phyloP scores from a whole-genome alignment of 2,113 vertebrate genomes.

The Harpagus bidentatus region DNA sequence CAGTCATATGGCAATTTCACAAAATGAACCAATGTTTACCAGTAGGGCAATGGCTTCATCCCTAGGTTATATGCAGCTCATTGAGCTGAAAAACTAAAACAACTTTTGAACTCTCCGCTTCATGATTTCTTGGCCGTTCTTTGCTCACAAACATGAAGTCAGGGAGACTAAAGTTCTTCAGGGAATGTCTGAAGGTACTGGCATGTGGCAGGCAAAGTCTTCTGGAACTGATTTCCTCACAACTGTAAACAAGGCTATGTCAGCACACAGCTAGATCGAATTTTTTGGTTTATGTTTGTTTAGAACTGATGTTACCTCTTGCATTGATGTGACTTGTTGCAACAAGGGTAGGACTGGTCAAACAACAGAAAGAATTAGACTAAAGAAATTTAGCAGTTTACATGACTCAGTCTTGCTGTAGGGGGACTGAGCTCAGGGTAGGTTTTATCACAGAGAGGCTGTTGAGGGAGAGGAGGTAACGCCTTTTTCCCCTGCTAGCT shows the following conservation, averaged over 20 bases:
- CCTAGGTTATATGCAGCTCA: background rate
- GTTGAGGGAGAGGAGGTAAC: background rate
- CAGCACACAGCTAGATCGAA: background rate
- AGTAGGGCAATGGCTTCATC: background rate
- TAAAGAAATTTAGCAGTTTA: background rate
- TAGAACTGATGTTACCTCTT: background rate
- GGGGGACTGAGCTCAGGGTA: background rate
- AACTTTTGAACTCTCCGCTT: background rate
- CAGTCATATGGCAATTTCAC: background rate
- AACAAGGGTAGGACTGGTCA: background rate
- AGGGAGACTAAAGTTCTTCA: background rate
- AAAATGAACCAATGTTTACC: background rate
- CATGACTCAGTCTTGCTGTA: background rate
- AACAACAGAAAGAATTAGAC: background rate
- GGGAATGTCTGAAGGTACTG: background rate
- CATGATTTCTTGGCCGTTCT: background rate
- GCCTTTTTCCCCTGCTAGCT: background rate
- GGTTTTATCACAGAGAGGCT: background rate
- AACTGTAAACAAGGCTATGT: background rate
- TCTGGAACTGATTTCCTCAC: background rate
- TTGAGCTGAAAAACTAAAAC: background rate
- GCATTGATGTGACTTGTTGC: background rate
- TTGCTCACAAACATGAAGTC: background rate
- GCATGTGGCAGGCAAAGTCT: background rate
- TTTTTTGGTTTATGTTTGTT: background rate